Evolutionary conservation across 2,113 vertebrate genomes (phyloP).

Genomic region (Procavia capensis): DNA sequence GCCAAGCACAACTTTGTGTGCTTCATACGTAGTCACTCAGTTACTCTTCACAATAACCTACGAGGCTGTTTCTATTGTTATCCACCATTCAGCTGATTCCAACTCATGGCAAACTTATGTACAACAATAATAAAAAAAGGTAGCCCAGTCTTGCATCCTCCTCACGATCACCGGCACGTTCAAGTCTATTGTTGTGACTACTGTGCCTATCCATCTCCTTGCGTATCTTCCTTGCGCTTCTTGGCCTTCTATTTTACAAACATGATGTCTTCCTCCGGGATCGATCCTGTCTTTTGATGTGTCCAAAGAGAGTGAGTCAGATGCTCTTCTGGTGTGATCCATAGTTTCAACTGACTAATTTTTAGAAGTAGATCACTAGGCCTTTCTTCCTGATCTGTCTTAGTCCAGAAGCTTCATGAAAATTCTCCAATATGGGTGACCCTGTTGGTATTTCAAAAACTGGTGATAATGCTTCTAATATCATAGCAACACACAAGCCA

Average conservation of each 20-base stretch:
- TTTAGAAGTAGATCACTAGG: not conserved
- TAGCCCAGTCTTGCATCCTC: not conserved
- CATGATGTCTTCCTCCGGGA: not conserved
- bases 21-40: fast-evolving
- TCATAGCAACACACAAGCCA: not conserved
- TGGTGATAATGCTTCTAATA: not conserved
- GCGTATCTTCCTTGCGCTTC: no score
- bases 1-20: not conserved
- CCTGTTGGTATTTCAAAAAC: not conserved
- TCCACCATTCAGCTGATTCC: not conserved
- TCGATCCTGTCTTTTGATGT: not conserved
- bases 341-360: not conserved
- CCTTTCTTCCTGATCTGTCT: not conserved
- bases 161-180: not conserved
- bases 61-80: not conserved
- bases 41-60: not conserved
- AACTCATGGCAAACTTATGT: not conserved
- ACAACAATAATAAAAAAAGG: not conserved
- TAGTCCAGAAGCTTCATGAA: not conserved
- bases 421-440: not conserved
- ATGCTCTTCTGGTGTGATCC: not conserved
- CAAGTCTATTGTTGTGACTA: not conserved
- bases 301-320: not conserved
- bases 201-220: no score
- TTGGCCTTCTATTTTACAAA: not conserved